phyloP scores from a whole-genome alignment of 2,888 invertebrate genomes.

The Pachliopta kotzebuea region DNA sequence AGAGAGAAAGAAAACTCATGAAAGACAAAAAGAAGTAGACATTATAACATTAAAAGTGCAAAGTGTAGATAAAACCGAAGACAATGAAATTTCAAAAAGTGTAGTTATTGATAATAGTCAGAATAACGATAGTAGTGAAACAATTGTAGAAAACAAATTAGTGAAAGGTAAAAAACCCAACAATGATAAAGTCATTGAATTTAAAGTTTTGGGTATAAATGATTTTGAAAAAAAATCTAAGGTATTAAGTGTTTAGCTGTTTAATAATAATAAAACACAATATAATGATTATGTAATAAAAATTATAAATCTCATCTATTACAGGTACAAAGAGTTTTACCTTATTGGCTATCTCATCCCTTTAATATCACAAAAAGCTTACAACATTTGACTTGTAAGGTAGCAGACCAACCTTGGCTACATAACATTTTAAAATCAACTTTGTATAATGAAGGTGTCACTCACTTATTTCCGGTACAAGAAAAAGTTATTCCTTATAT shows the following conservation, averaged over 20 bases:
- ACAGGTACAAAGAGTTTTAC: constrained; percentile 88
- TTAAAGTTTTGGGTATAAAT: constrained; percentile 85
- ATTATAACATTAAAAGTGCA: constrained; percentile 43
- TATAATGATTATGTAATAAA: background rate
- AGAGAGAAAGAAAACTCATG: constrained; percentile 66
- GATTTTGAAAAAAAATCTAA: constrained; percentile 79
- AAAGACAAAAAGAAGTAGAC: constrained; percentile 44
- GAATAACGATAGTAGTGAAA: constrained; percentile 11
- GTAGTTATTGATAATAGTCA: background rate
- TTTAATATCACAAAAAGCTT: constrained; percentile 87
- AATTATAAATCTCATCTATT: constrained; percentile 31
- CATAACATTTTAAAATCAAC: constrained; percentile 82
- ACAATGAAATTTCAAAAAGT: constrained; percentile 39
- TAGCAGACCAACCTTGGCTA: constrained; percentile 82
- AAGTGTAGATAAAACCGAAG: constrained; percentile 31
- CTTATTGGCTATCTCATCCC: constrained; percentile 93
- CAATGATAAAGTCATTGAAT: constrained; percentile 56
- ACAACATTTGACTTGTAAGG: constrained; percentile 72
- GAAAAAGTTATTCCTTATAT: constrained; percentile 88
- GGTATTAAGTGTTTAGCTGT: constrained; percentile 45
- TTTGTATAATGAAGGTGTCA: constrained; percentile 85
- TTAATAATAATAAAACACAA: background rate
- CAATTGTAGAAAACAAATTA: constrained; percentile 20
- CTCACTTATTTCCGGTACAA: constrained; percentile 93
- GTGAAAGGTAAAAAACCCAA: constrained; percentile 32